phyloP scores from a whole-genome alignment of 2,113 vertebrate species.

The Argyrosomus japonicus region DNA sequence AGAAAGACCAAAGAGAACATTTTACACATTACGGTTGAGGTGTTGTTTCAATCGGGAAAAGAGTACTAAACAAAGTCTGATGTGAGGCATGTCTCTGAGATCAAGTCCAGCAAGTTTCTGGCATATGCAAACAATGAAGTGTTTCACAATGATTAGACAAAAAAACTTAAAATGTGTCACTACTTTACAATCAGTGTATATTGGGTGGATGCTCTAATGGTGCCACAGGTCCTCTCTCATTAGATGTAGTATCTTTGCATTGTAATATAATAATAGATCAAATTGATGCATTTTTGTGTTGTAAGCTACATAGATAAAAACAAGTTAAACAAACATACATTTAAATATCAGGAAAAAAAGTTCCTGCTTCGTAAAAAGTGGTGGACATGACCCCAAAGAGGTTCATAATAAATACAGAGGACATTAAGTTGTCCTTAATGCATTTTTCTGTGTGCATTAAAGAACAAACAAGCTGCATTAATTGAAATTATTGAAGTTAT shows the following conservation, averaged over 20 bases:
- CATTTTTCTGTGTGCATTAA: not conserved
- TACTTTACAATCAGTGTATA: not conserved
- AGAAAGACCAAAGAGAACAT: not conserved
- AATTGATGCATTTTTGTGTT: no score
- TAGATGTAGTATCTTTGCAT: not conserved
- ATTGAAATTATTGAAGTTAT: no score
- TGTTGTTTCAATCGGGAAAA: not conserved
- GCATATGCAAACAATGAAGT: not conserved
- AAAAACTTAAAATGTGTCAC: no score
- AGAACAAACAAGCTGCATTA: not conserved
- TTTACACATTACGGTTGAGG: not conserved
- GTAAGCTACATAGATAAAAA: no score
- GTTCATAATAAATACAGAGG: not conserved
- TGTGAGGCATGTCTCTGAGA: not conserved
- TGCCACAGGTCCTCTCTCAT: not conserved
- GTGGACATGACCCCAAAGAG: no score
- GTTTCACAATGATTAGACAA: no score
- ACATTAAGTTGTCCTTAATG: not conserved
- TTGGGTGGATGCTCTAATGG: not conserved
- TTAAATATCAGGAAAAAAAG: not conserved
- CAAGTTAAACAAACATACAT: no score
- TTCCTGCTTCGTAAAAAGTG: not conserved
- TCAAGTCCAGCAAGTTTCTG: slow-evolving; percentile 49
- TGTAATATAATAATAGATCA: not conserved
- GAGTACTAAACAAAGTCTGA: not conserved